Conservation (phyloP, 2,113 vertebrate species). For the Tachysurus vachellii region DNA sequence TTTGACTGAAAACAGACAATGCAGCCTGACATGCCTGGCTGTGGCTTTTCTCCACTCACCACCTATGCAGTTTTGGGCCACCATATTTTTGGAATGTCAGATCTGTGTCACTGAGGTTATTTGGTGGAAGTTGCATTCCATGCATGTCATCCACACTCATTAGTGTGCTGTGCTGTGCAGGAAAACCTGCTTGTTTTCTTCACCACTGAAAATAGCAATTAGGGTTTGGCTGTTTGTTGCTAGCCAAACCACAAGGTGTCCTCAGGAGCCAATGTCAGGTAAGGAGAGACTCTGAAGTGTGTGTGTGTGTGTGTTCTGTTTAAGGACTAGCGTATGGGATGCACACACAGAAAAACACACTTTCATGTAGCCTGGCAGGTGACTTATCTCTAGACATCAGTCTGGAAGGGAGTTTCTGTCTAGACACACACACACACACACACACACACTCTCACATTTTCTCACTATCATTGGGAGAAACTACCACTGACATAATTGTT, state of each 20-base stretch:
- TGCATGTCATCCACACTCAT: background rate
- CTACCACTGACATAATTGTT: background rate
- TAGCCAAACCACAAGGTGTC: constrained; percentile 39
- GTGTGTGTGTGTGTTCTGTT: background rate
- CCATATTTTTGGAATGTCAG: background rate
- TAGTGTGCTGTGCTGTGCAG: constrained; percentile 4
- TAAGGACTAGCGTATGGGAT: background rate
- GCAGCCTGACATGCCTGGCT: background rate
- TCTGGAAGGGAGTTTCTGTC: constrained; percentile 9
- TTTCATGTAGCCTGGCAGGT: constrained; percentile 25
- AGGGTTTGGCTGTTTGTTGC: constrained; percentile 33
- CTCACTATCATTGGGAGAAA: background rate
- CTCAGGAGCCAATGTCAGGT: constrained; percentile 8
- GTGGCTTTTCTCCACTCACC: background rate
- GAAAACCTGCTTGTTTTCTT: constrained; percentile 24
- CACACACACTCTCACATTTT: background rate
- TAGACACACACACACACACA: background rate
- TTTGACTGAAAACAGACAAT: background rate
- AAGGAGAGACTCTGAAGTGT: background rate
- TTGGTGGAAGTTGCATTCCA: background rate
- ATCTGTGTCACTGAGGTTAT: background rate
- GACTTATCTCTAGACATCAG: constrained; percentile 32
- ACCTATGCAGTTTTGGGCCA: background rate
- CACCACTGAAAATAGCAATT: constrained; percentile 39
- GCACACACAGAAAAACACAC: background rate